These are phyloP conservation scores for Rotaria sp. DNA, from an alignment of 2,888 invertebrate genomes.

Conservation along the genomic window DNA sequence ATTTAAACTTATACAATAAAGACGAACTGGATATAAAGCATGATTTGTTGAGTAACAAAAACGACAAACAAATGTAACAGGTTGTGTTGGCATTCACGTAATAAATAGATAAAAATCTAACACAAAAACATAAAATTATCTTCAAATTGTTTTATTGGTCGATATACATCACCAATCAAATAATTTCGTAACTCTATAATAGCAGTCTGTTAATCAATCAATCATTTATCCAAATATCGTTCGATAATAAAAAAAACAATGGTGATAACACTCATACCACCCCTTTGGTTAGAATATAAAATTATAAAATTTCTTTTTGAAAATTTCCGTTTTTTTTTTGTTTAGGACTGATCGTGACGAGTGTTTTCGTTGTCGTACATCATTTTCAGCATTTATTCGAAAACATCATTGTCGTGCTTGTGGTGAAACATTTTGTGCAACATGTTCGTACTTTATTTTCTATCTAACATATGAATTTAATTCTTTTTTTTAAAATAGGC, in stretches of 20 bases:
- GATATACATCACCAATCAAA: neutral
- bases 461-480: too few species aligned
- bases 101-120: neutral
- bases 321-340: neutral
- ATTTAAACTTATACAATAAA: constrained; percentile 5
- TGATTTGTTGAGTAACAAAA: neutral
- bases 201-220: neutral
- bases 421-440: constrained; percentile 13
- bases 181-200: neutral
- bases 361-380: constrained; percentile 28
- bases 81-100: neutral
- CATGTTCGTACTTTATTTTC: neutral
- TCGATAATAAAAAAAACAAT: neutral
- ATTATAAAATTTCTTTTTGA: too few species aligned
- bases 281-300: neutral
- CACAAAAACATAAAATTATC: neutral
- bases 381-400: constrained; percentile 19
- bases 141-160: neutral
- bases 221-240: neutral
- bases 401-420: constrained; percentile 22
- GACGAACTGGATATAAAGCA: constrained; percentile 15
- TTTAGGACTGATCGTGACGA: constrained; percentile 4
- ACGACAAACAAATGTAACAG: constrained; percentile 9
- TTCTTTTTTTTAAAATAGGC: neutral
- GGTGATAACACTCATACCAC: neutral